Evolutionary conservation across 2,113 vertebrate genomes (phyloP).

Genomic region (Alexandromys fortis): DNA sequence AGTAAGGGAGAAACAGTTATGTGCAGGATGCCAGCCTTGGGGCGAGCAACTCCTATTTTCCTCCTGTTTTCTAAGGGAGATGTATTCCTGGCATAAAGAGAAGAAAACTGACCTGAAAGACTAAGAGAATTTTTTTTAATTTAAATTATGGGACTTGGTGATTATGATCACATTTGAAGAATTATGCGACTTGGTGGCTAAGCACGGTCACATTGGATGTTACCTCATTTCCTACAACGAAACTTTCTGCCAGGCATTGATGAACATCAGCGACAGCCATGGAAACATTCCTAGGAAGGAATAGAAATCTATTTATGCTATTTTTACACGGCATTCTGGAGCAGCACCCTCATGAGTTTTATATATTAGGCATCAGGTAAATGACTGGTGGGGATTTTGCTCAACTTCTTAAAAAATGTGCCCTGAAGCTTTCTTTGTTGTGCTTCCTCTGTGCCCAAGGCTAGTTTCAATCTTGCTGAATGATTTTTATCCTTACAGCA

Average conservation of each 20-base stretch:
- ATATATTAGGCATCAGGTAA: slow-evolving; percentile 29
- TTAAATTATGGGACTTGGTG: neutral
- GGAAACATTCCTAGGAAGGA: neutral
- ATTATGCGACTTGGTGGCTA: neutral
- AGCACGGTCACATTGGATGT: neutral
- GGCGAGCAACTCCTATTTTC: neutral
- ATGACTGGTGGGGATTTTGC: slow-evolving; percentile 45
- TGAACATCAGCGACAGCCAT: slow-evolving; percentile 9
- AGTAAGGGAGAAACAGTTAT: neutral
- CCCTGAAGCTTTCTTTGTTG: slow-evolving; percentile 13
- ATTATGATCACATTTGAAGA: neutral
- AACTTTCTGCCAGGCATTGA: neutral
- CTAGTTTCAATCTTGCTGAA: slow-evolving; percentile 24
- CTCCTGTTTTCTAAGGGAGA: neutral
- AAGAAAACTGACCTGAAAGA: slow-evolving; percentile 9
- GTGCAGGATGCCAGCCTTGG: neutral
- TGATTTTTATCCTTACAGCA: slow-evolving; percentile 49
- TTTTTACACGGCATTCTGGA: slow-evolving; percentile 16
- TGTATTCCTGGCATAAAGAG: neutral
- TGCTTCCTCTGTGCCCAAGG: slow-evolving; percentile 56
- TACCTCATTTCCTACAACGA: neutral
- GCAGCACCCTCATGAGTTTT: neutral
- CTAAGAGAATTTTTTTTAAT: neutral
- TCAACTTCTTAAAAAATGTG: slow-evolving; percentile 58
- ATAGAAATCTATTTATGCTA: neutral